These are phyloP conservation scores for Miniopterus natalensis DNA, from an alignment of 2,113 vertebrate genomes.

Conservation along the genomic window DNA sequence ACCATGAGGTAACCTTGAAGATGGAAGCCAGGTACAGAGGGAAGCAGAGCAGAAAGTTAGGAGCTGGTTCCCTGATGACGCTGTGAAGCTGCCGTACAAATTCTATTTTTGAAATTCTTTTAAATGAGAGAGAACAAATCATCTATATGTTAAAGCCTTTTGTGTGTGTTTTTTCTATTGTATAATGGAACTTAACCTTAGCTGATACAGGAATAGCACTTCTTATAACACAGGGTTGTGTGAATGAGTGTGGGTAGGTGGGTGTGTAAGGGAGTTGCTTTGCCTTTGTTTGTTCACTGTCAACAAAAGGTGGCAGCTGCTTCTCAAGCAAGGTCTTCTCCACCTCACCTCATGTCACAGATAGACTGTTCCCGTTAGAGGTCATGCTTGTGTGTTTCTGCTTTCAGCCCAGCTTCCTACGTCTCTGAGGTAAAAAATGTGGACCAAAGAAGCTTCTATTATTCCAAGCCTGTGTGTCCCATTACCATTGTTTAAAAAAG, in stretches of 20 bases:
- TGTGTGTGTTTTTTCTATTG: neutral
- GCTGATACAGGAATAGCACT: neutral
- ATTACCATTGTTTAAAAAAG: neutral
- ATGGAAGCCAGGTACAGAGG: neutral
- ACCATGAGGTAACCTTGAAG: neutral
- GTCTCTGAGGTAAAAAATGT: neutral
- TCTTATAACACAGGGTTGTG: neutral
- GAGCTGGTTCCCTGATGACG: neutral
- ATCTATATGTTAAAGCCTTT: neutral
- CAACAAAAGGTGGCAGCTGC: neutral
- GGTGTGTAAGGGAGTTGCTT: neutral
- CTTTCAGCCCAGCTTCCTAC: neutral
- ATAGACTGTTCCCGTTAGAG: neutral
- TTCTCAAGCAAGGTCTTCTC: neutral
- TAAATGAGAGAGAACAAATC: slow-evolving; percentile 18
- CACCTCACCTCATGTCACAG: neutral
- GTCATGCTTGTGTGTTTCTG: neutral
- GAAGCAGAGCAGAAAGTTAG: neutral
- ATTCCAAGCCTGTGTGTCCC: neutral
- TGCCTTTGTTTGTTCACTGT: neutral
- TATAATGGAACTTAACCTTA: neutral
- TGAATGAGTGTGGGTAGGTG: neutral
- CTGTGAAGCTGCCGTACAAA: neutral
- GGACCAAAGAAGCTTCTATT: neutral
- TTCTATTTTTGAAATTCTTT: slow-evolving; percentile 9